phyloP scores from a whole-genome alignment of 2,113 vertebrate species.

The Tinamus guttatus region DNA sequence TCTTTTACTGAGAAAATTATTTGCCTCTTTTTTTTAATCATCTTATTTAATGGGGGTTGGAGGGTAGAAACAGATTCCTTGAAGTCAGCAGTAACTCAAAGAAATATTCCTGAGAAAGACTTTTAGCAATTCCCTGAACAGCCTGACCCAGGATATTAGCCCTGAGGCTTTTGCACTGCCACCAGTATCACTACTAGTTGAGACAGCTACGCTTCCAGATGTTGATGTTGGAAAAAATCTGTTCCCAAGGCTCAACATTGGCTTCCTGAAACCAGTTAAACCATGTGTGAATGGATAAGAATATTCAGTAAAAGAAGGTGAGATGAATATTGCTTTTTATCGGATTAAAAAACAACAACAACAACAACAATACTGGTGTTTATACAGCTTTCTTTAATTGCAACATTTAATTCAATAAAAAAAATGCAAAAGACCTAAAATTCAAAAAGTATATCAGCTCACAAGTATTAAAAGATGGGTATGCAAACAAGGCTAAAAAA shows the following conservation, averaged over 20 bases:
- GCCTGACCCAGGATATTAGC: conserved; percentile 48
- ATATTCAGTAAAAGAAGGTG: background rate
- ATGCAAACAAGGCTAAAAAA: background rate
- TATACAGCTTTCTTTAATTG: background rate
- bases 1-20: conserved; percentile 50
- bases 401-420: background rate
- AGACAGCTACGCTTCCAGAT: conserved; percentile 56
- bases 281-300: conserved; percentile 11
- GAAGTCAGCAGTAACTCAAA: conserved; percentile 60
- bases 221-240: conserved; percentile 37
- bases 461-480: background rate
- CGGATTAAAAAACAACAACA: background rate
- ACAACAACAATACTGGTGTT: background rate
- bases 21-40: conserved; percentile 3
- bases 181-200: conserved; percentile 20
- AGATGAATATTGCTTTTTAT: background rate
- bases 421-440: background rate
- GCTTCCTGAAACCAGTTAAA: conserved; percentile 29
- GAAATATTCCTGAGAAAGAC: conserved; percentile 63
- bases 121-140: conserved; percentile 65
- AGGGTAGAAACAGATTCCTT: conserved; percentile 44
- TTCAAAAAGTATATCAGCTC: background rate
- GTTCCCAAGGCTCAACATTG: conserved; percentile 48
- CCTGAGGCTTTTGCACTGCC: conserved; percentile 37
- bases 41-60: conserved; percentile 35